Percentiles rank a stretch among this genome's conserved stretches.
Evolutionary conservation across 1,140 invertebrate species (phyloP).

Genomic region (Riptortus pedestris): DNA sequence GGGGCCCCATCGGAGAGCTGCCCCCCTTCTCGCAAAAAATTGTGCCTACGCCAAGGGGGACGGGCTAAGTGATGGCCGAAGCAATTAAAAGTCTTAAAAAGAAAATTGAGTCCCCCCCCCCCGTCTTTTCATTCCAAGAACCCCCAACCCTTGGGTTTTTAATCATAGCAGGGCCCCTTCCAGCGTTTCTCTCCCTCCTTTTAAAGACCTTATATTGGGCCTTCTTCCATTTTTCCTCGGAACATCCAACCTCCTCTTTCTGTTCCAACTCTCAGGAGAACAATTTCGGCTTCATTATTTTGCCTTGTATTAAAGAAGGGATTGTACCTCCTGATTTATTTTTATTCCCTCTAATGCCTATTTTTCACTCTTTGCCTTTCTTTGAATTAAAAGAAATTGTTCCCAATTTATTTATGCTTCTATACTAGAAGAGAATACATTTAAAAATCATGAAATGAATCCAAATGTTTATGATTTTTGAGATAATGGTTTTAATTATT

Average conservation of each 20-base stretch:
- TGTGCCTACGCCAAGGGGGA: slow-evolving; percentile 17
- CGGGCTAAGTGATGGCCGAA: slow-evolving; percentile 32
- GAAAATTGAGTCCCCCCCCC: slow-evolving; percentile 33
- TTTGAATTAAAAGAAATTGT: too few species aligned
- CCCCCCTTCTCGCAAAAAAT: not conserved
- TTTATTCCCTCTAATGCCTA: too few species aligned
- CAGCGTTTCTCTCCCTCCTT: not conserved
- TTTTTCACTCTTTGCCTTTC: too few species aligned
- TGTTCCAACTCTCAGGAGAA: not conserved
- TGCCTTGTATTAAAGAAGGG: too few species aligned
- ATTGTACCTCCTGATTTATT: too few species aligned
- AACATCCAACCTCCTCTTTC: not conserved
- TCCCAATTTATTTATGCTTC: too few species aligned
- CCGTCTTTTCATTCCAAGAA: slow-evolving; percentile 6
- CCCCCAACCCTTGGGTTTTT: slow-evolving; percentile 26
- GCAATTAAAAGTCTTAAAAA: slow-evolving; percentile 36
- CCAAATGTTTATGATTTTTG: too few species aligned
- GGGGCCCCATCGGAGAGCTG: not conserved
- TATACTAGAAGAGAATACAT: too few species aligned
- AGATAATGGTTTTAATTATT: too few species aligned
- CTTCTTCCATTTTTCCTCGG: not conserved
- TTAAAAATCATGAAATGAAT: too few species aligned
- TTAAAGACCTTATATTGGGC: not conserved
- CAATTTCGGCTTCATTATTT: not conserved
- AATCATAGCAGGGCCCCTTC: slow-evolving; percentile 14